Evolutionary conservation across 2,797 vertebrate species (phyloP).

Genomic region (Myoxocephalus aenaeus): DNA sequence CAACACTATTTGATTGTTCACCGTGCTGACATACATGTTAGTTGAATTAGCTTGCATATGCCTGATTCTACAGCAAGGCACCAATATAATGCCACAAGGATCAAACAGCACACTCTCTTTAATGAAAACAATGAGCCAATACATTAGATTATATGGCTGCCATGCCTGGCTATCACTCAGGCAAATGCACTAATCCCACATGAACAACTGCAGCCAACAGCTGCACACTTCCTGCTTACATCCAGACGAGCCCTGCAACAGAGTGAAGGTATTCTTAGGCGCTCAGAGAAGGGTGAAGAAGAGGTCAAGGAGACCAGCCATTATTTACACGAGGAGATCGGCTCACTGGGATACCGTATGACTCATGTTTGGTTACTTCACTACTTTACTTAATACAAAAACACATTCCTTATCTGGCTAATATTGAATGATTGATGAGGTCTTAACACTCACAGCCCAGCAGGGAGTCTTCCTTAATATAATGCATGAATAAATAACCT

Average conservation of each 20-base stretch:
- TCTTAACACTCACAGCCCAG: background rate
- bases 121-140: constrained; percentile 80
- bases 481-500: background rate
- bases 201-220: constrained; percentile 79
- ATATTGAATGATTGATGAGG: background rate
- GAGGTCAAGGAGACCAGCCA: constrained; percentile 45
- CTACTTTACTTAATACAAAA: background rate
- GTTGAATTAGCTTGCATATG: constrained; percentile 57
- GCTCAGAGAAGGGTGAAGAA: constrained; percentile 29
- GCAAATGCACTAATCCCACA: constrained; percentile 72
- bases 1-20: constrained; percentile 23
- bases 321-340: constrained; percentile 48
- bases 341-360: constrained; percentile 20
- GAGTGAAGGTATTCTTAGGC: constrained; percentile 48
- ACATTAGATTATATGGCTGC: constrained; percentile 72
- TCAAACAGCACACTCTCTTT: constrained; percentile 74
- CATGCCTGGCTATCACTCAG: constrained; percentile 73
- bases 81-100: constrained; percentile 57
- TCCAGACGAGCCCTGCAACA: constrained; percentile 40
- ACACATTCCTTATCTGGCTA: background rate
- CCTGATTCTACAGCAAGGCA: constrained; percentile 16
- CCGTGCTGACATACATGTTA: constrained; percentile 31
- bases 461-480: background rate
- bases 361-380: constrained; percentile 18
- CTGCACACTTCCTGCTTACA: constrained; percentile 75